These are phyloP conservation scores for Tachina grossa DNA, from an alignment of 2,888 invertebrate genomes.

Conservation along the genomic window DNA sequence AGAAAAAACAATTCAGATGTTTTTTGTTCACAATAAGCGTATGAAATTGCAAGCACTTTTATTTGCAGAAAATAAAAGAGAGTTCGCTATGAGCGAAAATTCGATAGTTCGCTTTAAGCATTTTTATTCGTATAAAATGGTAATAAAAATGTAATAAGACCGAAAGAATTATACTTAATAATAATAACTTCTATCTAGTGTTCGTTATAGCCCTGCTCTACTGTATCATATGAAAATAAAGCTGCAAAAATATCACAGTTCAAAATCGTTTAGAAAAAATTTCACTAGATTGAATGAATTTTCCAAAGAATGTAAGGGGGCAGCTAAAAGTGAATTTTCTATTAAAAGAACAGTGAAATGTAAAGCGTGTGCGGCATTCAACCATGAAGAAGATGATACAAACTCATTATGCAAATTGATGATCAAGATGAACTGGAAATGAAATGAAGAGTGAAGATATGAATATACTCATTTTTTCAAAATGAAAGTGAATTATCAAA, in stretches of 20 bases:
- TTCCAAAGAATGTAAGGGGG: neutral
- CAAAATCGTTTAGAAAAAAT: neutral
- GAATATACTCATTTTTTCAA: too few relatives aligned
- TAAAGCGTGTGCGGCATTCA: neutral
- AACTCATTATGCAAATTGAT: constrained; percentile 5
- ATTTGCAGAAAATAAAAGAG: too few relatives aligned
- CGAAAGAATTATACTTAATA: too few relatives aligned
- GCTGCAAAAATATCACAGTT: neutral
- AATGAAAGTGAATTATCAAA: neutral
- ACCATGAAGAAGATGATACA: neutral
- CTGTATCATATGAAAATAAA: neutral
- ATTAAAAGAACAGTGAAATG: neutral
- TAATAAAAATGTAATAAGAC: too few relatives aligned
- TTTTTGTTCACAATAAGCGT: too few relatives aligned
- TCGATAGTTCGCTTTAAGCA: too few relatives aligned
- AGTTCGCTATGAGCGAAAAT: too few relatives aligned
- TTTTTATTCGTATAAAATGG: too few relatives aligned
- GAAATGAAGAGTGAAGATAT: neutral
- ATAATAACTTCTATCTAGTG: too few relatives aligned
- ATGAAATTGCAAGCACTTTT: too few relatives aligned
- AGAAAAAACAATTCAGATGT: too few relatives aligned
- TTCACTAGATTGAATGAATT: neutral
- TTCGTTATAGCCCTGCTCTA: too few relatives aligned
- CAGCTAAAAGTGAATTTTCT: neutral
- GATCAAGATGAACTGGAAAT: neutral